Evolutionary conservation across 2,113 vertebrate genomes (phyloP).

Genomic region (Bolborhynchus lineola): DNA sequence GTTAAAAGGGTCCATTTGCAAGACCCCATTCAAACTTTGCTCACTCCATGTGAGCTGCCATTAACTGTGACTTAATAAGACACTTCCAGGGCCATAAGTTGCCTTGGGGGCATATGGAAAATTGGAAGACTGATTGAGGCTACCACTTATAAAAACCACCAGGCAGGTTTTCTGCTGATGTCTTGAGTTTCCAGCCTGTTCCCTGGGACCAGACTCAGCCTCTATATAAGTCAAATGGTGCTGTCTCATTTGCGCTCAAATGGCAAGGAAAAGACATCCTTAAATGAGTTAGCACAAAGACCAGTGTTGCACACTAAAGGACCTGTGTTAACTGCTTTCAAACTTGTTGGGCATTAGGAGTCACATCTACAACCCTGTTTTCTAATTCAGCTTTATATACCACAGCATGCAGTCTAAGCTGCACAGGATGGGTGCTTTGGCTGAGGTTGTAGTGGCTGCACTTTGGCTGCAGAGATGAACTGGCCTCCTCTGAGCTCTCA

Average conservation of each 20-base stretch:
- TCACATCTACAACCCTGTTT: not conserved
- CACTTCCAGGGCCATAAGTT: not conserved
- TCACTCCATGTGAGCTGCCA: not conserved
- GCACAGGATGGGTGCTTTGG: not conserved
- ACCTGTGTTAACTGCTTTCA: not conserved
- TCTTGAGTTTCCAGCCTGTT: not conserved
- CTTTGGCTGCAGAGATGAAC: not conserved
- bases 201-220: not conserved
- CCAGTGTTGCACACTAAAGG: not conserved
- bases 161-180: not conserved
- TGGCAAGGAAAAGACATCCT: not conserved
- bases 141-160: not conserved
- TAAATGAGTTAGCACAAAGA: not conserved
- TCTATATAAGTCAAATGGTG: not conserved
- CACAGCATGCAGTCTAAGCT: not conserved
- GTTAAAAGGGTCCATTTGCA: constrained; percentile 8
- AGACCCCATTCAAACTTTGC: constrained; percentile 14
- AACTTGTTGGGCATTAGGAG: not conserved
- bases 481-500: not conserved
- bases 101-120: not conserved
- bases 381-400: not conserved
- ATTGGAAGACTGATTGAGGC: not conserved
- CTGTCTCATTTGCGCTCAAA: not conserved
- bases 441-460: not conserved
- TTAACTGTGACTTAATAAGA: constrained; percentile 1